Evolutionary conservation across 2,888 invertebrate species (phyloP).

Genomic region (Ophraella communa): DNA sequence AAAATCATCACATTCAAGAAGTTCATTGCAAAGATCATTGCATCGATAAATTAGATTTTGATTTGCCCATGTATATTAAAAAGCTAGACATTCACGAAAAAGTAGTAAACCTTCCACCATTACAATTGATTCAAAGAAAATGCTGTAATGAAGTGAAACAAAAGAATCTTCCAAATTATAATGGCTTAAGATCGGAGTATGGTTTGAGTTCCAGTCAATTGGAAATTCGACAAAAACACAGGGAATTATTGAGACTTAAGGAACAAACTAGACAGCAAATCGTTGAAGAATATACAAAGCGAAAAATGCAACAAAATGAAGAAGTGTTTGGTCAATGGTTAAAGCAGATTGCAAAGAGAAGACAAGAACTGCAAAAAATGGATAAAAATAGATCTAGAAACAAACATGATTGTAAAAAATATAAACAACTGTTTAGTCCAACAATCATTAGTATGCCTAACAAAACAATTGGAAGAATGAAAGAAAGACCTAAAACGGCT

Average conservation of each 20-base stretch:
- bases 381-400: conserved; percentile 2
- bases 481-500: conserved; percentile 53
- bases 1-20: conserved; percentile 22
- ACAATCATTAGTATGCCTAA: conserved; percentile 43
- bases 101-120: conserved; percentile 50
- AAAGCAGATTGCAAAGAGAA: conserved; percentile 52
- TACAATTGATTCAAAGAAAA: conserved; percentile 54
- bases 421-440: conserved; percentile 38
- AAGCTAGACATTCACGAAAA: conserved; percentile 53
- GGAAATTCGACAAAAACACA: conserved; percentile 56
- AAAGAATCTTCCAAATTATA: conserved; percentile 61
- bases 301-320: conserved; percentile 61
- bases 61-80: conserved; percentile 51
- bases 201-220: conserved; percentile 62
- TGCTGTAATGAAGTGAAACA: conserved; percentile 59
- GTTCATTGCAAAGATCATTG: conserved; percentile 57
- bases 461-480: conserved; percentile 34
- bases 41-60: conserved; percentile 53
- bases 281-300: conserved; percentile 55
- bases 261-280: conserved; percentile 60
- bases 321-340: conserved; percentile 64
- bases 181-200: conserved; percentile 64
- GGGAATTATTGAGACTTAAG: conserved; percentile 56
- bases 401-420: background rate
- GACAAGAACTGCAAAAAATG: conserved; percentile 24